These are phyloP conservation scores for Siniperca chuatsi DNA, from an alignment of 2,113 vertebrate species.

Conservation along the genomic window DNA sequence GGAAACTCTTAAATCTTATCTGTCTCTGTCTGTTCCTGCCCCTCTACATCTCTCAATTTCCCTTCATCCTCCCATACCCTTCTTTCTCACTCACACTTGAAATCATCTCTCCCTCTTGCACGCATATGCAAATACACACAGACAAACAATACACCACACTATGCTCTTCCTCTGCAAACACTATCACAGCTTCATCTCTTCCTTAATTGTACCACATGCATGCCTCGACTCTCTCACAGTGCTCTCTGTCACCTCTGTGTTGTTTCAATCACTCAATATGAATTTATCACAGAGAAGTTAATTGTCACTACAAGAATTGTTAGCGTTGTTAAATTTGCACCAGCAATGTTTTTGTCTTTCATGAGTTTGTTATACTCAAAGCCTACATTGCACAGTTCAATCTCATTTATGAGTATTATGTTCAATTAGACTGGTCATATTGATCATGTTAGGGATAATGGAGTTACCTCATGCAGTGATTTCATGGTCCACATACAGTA, in stretches of 20 bases:
- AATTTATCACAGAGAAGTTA: conserved; percentile 23
- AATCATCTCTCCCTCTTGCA: neutral
- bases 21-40: conserved; percentile 49
- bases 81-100: conserved; percentile 38
- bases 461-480: conserved; percentile 46
- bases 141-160: conserved; percentile 19
- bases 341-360: neutral
- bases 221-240: conserved; percentile 13
- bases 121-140: conserved; percentile 4
- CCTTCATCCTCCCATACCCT: conserved; percentile 44
- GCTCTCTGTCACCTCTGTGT: conserved; percentile 24
- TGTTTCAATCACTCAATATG: neutral
- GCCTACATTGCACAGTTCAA: neutral
- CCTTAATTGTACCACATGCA: conserved; percentile 4
- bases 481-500: conserved; percentile 61
- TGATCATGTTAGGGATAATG: conserved; percentile 41
- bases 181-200: conserved; percentile 31
- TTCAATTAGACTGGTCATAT: neutral
- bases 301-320: conserved; percentile 15
- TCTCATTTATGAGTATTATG: neutral
- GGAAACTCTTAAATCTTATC: conserved; percentile 75
- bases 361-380: conserved; percentile 9
- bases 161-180: conserved; percentile 10
- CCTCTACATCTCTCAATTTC: conserved; percentile 59
- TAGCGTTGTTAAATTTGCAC: neutral